Conservation (phyloP, 2,888 invertebrate genomes). For the Neoscelio sp. region DNA sequence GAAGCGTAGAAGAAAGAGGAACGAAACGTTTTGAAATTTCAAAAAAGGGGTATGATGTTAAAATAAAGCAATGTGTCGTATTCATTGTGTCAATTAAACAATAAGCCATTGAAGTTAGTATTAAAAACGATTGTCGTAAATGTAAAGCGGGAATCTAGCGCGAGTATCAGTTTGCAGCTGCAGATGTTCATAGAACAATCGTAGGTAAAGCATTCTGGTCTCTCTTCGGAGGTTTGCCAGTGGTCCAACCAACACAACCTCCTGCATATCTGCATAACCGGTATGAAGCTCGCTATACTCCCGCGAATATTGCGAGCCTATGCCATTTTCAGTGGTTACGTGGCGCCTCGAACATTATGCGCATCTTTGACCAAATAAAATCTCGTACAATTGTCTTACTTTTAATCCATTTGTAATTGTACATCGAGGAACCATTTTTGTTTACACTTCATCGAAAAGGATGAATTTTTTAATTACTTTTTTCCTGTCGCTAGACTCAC, state of each 20-base stretch:
- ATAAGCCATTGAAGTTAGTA: conserved; percentile 40
- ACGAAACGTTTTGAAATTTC: too few species aligned
- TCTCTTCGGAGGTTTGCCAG: conserved; percentile 63
- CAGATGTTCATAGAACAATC: conserved; percentile 50
- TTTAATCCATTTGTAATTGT: neutral
- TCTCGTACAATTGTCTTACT: conserved; percentile 44
- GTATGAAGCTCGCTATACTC: conserved; percentile 73
- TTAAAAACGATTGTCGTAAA: conserved; percentile 56
- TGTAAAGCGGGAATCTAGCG: conserved; percentile 47
- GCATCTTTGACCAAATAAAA: conserved; percentile 60
- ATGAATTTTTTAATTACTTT: too few species aligned
- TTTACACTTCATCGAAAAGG: too few species aligned
- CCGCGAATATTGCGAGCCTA: conserved; percentile 71
- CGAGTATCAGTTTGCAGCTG: conserved; percentile 63
- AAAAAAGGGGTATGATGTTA: too few species aligned
- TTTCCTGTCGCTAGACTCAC: too few species aligned
- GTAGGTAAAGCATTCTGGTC: conserved; percentile 52
- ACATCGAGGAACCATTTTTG: too few species aligned
- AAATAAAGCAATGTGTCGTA: conserved; percentile 33
- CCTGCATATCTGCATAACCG: conserved; percentile 79
- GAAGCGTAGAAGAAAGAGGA: too few species aligned
- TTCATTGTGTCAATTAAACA: conserved; percentile 35
- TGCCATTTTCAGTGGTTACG: conserved; percentile 67
- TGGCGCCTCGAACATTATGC: conserved; percentile 60
- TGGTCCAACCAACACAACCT: conserved; percentile 63